These are phyloP conservation scores for Carassius gibelio DNA, from an alignment of 2,113 vertebrate species.

Conservation along the genomic window DNA sequence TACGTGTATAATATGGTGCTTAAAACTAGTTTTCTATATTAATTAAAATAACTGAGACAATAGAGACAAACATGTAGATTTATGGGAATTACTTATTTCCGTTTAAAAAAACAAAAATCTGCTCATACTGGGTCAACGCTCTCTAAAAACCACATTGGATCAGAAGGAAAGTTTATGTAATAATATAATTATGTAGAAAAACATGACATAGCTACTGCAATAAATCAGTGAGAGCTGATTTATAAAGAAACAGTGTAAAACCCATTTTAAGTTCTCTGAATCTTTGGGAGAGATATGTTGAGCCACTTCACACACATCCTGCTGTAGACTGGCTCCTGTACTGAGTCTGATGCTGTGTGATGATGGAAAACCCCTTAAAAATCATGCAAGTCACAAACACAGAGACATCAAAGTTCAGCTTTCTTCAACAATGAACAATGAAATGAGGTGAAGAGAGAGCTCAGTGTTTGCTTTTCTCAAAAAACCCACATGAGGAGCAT, in stretches of 20 bases:
- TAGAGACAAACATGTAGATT: not conserved
- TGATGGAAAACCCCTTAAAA: constrained; percentile 16
- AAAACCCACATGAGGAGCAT: constrained; percentile 1
- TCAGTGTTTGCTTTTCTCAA: not conserved
- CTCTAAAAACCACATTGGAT: not conserved
- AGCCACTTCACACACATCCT: not conserved
- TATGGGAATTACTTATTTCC: not conserved
- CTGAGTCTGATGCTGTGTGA: not conserved
- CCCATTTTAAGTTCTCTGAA: not conserved
- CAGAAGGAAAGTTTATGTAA: not conserved
- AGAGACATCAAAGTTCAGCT: not conserved
- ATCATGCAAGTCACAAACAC: not conserved
- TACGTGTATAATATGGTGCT: no score
- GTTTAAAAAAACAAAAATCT: not conserved
- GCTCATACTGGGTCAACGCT: no score
- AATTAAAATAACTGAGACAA: not conserved
- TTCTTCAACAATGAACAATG: not conserved
- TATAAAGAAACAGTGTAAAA: not conserved
- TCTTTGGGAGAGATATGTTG: not conserved
- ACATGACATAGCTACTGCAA: not conserved
- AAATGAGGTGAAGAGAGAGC: constrained; percentile 1
- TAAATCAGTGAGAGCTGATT: not conserved
- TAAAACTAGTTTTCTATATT: no score
- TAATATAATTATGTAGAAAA: not conserved
- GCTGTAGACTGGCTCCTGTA: not conserved